phyloP scores from a whole-genome alignment of 2,797 vertebrate species.

The Smutsia gigantea region DNA sequence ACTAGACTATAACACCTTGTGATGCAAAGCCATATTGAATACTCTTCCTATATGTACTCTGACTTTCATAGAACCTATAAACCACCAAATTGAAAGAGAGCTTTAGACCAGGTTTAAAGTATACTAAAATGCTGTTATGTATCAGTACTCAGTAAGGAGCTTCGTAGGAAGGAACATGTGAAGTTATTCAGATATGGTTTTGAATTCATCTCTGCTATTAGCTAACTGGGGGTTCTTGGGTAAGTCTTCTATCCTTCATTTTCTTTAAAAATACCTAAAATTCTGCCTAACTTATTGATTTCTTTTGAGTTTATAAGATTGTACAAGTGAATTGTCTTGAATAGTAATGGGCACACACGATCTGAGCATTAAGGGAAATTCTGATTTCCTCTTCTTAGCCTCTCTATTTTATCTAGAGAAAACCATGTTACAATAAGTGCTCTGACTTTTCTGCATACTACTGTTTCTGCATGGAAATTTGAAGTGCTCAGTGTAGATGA shows the following conservation, averaged over 20 bases:
- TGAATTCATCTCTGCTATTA: not conserved
- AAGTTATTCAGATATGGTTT: not conserved
- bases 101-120: not conserved
- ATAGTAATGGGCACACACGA: not conserved
- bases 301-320: not conserved
- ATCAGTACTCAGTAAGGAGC: not conserved
- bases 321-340: not conserved
- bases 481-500: not conserved
- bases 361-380: not conserved
- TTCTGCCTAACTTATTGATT: not conserved
- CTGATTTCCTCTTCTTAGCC: not conserved
- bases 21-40: not conserved
- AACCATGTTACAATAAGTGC: not conserved
- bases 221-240: not conserved
- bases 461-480: not conserved
- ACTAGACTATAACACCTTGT: not conserved
- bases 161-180: not conserved
- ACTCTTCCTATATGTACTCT: not conserved
- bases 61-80: not conserved
- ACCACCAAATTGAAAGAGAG: not conserved
- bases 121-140: not conserved
- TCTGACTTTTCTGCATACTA: not conserved
- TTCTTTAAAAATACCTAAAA: not conserved
- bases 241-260: not conserved
- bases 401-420: not conserved